These are phyloP conservation scores for Drosophila aldrichi DNA, from an alignment of 2,888 invertebrate species.

Conservation along the genomic window DNA sequence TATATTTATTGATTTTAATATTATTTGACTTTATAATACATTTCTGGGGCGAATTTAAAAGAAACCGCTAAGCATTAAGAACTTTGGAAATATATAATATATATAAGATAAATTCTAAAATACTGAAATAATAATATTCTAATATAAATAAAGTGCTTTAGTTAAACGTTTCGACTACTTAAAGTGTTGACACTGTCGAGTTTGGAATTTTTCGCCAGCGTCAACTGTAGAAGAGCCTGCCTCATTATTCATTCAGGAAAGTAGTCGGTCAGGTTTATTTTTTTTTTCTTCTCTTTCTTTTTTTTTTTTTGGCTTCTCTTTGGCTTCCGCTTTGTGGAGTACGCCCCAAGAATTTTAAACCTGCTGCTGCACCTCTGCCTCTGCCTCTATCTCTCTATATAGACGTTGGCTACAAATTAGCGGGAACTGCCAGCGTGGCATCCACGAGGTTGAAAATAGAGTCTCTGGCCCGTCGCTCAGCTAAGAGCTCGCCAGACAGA, in stretches of 20 bases:
- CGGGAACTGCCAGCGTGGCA: conserved; percentile 71
- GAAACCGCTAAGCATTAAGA: not conserved
- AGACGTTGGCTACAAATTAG: conserved; percentile 67
- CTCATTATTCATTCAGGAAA: conserved; percentile 76
- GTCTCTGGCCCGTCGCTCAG: conserved; percentile 8
- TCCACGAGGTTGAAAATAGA: conserved; percentile 53
- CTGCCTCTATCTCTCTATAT: not conserved
- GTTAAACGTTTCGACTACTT: not conserved
- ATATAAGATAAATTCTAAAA: not conserved
- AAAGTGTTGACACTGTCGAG: conserved; percentile 7
- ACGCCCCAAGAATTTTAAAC: conserved; percentile 68
- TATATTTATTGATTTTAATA: too few species aligned
- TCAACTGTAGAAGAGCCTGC: conserved; percentile 45
- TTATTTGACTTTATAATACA: too few species aligned
- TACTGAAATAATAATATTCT: not conserved
- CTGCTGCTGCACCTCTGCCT: conserved; percentile 9
- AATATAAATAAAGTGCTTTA: conserved; percentile 3
- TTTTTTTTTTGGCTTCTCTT: conserved; percentile 17
- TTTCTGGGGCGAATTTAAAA: too few species aligned
- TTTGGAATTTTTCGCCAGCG: conserved; percentile 24
- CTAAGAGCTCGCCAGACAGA: conserved; percentile 44
- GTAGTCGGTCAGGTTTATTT: conserved; percentile 52
- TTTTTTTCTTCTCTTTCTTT: not conserved
- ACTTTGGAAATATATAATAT: not conserved
- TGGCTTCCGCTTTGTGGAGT: conserved; percentile 63